Percentiles rank a stretch among this genome's conserved stretches.
Evolutionary conservation across 1,140 invertebrate genomes (phyloP).

Genomic region (Macrobrachium nipponense): DNA sequence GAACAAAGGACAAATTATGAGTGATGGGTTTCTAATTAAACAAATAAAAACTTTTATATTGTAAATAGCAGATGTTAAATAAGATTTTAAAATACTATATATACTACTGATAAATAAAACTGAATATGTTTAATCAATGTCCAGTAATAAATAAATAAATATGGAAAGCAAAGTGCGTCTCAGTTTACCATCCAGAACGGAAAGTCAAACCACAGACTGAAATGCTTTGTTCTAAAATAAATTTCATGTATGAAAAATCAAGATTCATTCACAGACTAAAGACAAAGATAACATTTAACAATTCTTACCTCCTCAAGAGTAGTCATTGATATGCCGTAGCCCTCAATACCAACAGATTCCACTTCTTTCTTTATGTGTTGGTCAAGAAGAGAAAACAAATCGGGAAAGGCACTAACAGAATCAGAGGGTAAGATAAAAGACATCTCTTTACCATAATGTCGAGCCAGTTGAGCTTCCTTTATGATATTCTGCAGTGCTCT

Average conservation of each 20-base stretch:
- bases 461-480: slow-evolving; percentile 77
- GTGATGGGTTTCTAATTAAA: too few relatives aligned
- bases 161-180: too few relatives aligned
- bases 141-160: too few relatives aligned
- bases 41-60: too few relatives aligned
- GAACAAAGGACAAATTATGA: too few relatives aligned
- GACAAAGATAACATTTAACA: background rate
- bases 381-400: slow-evolving; percentile 81
- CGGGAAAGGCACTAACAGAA: slow-evolving; percentile 79
- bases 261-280: background rate
- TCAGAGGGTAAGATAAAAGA: slow-evolving; percentile 82
- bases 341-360: slow-evolving; percentile 80
- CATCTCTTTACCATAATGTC: slow-evolving; percentile 79
- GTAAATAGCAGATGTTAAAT: too few relatives aligned
- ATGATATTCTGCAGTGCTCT: slow-evolving; percentile 77
- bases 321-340: slow-evolving; percentile 93
- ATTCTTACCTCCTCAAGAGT: slow-evolving; percentile 85
- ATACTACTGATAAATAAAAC: too few relatives aligned
- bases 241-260: background rate
- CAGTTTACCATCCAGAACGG: too few relatives aligned
- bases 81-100: too few relatives aligned
- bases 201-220: too few relatives aligned
- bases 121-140: too few relatives aligned
- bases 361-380: slow-evolving; percentile 69
- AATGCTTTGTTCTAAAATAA: background rate